Percentiles rank a stretch among this genome's conserved stretches.
These are phyloP conservation scores for Trematocara unimaculatum DNA, from an alignment of 2,113 vertebrate genomes.

Conservation along the genomic window DNA sequence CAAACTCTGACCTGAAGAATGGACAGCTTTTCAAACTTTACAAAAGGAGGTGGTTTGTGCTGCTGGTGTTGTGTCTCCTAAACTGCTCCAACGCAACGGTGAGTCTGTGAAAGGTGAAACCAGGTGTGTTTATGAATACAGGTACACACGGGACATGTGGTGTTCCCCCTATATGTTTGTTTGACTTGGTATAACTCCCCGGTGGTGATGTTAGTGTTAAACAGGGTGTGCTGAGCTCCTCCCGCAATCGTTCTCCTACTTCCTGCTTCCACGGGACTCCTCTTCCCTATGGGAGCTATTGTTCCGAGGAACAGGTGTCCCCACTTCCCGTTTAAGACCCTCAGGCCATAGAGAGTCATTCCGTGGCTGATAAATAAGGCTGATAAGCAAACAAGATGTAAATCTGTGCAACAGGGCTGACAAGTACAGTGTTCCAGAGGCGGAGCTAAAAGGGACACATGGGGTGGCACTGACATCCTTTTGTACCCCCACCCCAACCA, in stretches of 20 bases:
- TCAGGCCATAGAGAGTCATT: conserved; percentile 12
- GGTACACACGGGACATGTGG: not conserved
- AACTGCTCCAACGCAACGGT: conserved; percentile 88
- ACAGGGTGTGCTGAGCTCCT: not conserved
- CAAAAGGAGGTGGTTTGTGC: conserved; percentile 79
- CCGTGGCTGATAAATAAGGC: not conserved
- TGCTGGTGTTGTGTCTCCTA: conserved; percentile 76
- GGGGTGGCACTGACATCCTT: not conserved
- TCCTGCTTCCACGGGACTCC: not conserved
- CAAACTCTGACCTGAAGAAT: not conserved
- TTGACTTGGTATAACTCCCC: not conserved
- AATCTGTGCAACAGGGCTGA: not conserved
- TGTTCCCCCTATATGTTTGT: not conserved
- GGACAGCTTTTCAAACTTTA: conserved; percentile 63
- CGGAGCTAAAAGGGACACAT: not conserved
- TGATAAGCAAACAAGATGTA: conserved; percentile 1
- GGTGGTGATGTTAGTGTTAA: not conserved
- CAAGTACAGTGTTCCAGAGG: not conserved
- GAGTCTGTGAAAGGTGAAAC: not conserved
- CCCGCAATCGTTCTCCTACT: not conserved
- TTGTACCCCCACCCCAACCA: not conserved
- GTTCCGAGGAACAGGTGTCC: not conserved
- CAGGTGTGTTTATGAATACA: not conserved
- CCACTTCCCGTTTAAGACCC: conserved; percentile 6
- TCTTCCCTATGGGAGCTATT: conserved; percentile 1